These are phyloP conservation scores for Drosophila cognata DNA, from an alignment of 2,888 invertebrate genomes.

Conservation along the genomic window DNA sequence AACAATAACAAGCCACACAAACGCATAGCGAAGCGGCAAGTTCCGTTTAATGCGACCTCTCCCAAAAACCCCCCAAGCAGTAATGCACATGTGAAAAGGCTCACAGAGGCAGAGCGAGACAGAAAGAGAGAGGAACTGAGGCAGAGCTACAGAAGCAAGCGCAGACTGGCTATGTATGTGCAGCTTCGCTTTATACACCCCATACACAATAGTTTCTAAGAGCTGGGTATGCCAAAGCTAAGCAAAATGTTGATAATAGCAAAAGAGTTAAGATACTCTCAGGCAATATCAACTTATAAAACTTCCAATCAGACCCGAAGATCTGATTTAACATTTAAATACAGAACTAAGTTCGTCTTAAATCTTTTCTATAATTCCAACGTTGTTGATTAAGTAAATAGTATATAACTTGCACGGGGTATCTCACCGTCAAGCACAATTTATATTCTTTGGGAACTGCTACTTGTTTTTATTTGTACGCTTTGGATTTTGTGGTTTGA, in stretches of 20 bases:
- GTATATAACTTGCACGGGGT: conserved; percentile 6
- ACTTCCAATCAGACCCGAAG: background rate
- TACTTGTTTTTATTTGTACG: conserved; percentile 71
- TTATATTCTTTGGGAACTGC: background rate
- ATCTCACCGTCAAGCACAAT: background rate
- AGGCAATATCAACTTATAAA: background rate
- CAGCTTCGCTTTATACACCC: conserved; percentile 54
- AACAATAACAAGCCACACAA: conserved; percentile 58
- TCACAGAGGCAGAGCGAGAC: conserved; percentile 11
- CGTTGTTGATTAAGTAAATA: background rate
- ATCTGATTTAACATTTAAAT: background rate
- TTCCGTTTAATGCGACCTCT: conserved; percentile 75
- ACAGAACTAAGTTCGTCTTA: background rate
- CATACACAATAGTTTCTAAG: background rate
- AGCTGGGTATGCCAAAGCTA: background rate
- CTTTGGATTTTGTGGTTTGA: conserved; percentile 82
- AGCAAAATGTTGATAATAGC: too few species aligned
- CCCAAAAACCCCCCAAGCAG: conserved; percentile 35
- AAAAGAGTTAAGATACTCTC: background rate
- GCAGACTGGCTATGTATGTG: conserved; percentile 44
- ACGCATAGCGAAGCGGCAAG: conserved; percentile 78
- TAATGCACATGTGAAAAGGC: conserved; percentile 73
- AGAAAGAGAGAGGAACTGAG: conserved; percentile 1
- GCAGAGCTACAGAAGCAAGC: conserved; percentile 11
- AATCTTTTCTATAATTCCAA: background rate